These are phyloP conservation scores for Xanthia icteritia DNA, from an alignment of 2,888 invertebrate genomes.

Conservation along the genomic window DNA sequence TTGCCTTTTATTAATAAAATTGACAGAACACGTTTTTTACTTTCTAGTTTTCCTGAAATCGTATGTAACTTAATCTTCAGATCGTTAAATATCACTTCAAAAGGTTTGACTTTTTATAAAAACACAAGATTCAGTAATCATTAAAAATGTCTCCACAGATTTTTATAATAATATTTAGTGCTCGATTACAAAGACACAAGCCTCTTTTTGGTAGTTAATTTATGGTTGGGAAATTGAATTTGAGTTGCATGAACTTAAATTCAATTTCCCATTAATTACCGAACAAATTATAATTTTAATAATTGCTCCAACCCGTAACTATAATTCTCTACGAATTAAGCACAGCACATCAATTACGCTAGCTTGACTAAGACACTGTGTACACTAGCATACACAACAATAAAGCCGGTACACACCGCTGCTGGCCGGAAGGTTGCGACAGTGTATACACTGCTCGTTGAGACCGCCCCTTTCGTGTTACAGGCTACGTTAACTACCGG, in stretches of 20 bases:
- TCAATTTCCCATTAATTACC: slow-evolving; percentile 1
- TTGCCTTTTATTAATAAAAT: background rate
- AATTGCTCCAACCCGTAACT: background rate
- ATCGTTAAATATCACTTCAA: background rate
- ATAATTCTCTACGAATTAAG: slow-evolving; percentile 33
- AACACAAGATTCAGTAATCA: background rate
- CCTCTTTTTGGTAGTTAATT: no score
- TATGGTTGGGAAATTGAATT: no score
- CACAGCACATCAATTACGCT: slow-evolving; percentile 49
- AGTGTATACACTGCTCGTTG: slow-evolving; percentile 69
- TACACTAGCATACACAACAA: slow-evolving; percentile 57
- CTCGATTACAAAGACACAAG: no score
- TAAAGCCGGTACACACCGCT: slow-evolving; percentile 57
- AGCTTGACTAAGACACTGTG: slow-evolving; percentile 44
- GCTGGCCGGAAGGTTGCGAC: slow-evolving; percentile 64
- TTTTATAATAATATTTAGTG: background rate
- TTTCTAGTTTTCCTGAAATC: background rate
- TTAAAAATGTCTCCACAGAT: background rate
- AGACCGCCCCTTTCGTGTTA: slow-evolving; percentile 81
- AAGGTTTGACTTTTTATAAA: background rate
- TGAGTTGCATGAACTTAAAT: background rate
- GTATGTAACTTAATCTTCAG: no score
- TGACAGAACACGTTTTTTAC: no score
- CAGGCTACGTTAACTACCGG: slow-evolving; percentile 68
- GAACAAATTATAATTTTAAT: background rate